These are phyloP conservation scores for Sphaerophoria taeniata DNA, from an alignment of 2,888 invertebrate species.

Conservation along the genomic window DNA sequence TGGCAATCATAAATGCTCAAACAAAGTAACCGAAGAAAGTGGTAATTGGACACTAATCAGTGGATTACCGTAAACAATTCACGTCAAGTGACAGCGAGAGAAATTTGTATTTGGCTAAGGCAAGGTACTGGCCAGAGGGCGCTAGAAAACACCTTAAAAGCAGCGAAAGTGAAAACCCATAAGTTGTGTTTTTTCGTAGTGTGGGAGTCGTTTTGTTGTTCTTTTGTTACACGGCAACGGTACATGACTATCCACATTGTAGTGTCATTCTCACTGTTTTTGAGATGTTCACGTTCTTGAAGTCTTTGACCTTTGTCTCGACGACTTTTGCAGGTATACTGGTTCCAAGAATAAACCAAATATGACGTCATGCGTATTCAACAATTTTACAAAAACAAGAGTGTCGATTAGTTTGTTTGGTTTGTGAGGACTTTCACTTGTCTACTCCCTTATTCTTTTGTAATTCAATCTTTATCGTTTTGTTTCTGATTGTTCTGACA, in stretches of 20 bases:
- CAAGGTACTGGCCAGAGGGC: constrained; percentile 17
- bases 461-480: constrained; percentile 67
- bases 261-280: not conserved
- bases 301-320: constrained; percentile 56
- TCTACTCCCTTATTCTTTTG: constrained; percentile 56
- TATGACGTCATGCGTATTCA: constrained; percentile 40
- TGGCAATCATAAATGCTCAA: constrained; percentile 42
- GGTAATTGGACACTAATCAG: constrained; percentile 73
- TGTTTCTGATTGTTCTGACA: constrained; percentile 62
- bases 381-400: constrained; percentile 21
- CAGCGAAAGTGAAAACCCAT: constrained; percentile 61
- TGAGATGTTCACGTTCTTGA: constrained; percentile 31
- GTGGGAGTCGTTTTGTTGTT: constrained; percentile 27
- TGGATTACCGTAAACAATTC: constrained; percentile 66
- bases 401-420: not conserved
- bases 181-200: not conserved
- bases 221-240: not conserved
- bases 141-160: constrained; percentile 25
- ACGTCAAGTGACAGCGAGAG: constrained; percentile 56
- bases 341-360: not conserved
- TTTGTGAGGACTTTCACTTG: constrained; percentile 62
- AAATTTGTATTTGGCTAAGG: constrained; percentile 35
- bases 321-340: constrained; percentile 1
- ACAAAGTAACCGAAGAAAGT: constrained; percentile 56
- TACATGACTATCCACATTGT: not conserved